These are phyloP conservation scores for Antheraea mylitta DNA, from an alignment of 1,140 invertebrate species.

Conservation along the genomic window DNA sequence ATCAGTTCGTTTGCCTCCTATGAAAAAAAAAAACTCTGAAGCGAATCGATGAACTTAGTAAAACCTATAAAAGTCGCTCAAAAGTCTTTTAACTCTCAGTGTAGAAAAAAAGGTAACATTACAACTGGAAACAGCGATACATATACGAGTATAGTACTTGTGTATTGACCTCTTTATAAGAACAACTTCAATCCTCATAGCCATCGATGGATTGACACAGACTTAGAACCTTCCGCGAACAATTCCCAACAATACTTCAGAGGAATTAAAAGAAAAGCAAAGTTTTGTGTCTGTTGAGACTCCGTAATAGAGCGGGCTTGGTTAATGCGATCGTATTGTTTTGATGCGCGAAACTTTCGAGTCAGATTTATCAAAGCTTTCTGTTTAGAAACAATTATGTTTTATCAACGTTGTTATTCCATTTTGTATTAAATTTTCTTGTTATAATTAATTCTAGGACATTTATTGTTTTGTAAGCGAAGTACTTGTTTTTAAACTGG, in stretches of 20 bases:
- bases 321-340: slow-evolving; percentile 24
- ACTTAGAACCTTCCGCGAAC: slow-evolving; percentile 16
- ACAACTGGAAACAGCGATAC: too few relatives aligned
- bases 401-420: slow-evolving; percentile 9
- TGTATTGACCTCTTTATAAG: background rate
- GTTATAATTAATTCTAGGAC: background rate
- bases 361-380: slow-evolving; percentile 10
- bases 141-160: background rate
- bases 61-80: too few relatives aligned
- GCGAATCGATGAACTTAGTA: too few relatives aligned
- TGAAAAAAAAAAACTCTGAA: too few relatives aligned
- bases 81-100: too few relatives aligned
- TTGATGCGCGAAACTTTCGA: slow-evolving; percentile 4
- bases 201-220: slow-evolving; percentile 24
- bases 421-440: background rate
- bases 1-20: too few relatives aligned
- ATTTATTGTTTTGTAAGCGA: background rate
- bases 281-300: slow-evolving; percentile 24
- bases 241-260: slow-evolving; percentile 30
- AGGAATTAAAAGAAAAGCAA: slow-evolving; percentile 35
- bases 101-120: too few relatives aligned
- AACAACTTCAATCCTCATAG: background rate
- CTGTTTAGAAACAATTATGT: slow-evolving; percentile 10
- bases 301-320: slow-evolving; percentile 17
- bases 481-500: background rate